These are phyloP conservation scores for Drosophila neotestacea DNA, from an alignment of 2,888 invertebrate genomes.

Conservation along the genomic window DNA sequence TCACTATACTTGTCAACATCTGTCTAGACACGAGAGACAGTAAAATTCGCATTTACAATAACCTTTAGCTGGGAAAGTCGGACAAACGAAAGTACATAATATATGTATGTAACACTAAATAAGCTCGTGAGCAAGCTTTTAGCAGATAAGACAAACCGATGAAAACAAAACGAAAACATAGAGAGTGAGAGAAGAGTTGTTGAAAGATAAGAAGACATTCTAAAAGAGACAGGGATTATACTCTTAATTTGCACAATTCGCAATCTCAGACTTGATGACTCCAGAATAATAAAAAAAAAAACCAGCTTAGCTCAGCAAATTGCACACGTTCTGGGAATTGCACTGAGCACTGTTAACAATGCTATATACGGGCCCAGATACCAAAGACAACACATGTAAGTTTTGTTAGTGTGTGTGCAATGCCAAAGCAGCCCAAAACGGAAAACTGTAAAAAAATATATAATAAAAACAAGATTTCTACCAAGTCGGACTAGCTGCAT, in stretches of 20 bases:
- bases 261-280: conserved; percentile 58
- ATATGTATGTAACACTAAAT: conserved; percentile 24
- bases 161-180: conserved; percentile 24
- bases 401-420: conserved; percentile 36
- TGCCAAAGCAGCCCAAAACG: conserved; percentile 67
- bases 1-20: conserved; percentile 21
- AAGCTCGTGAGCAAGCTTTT: conserved; percentile 41
- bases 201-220: conserved; percentile 4
- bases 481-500: conserved; percentile 52
- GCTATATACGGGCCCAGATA: conserved; percentile 45
- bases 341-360: conserved; percentile 60
- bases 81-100: conserved; percentile 17
- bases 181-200: not conserved
- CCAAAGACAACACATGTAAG: conserved; percentile 42
- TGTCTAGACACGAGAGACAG: conserved; percentile 16
- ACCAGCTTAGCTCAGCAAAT: conserved; percentile 57
- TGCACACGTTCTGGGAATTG: conserved; percentile 74
- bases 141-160: conserved; percentile 46
- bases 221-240: conserved; percentile 30
- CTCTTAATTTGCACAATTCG: conserved; percentile 39
- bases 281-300: conserved; percentile 22
- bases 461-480: conserved; percentile 67
- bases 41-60: conserved; percentile 34
- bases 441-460: conserved; percentile 66
- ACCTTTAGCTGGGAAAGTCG: conserved; percentile 39